These are phyloP conservation scores for Chaetorhynchus papuensis DNA, from an alignment of 2,113 vertebrate species.

Conservation along the genomic window DNA sequence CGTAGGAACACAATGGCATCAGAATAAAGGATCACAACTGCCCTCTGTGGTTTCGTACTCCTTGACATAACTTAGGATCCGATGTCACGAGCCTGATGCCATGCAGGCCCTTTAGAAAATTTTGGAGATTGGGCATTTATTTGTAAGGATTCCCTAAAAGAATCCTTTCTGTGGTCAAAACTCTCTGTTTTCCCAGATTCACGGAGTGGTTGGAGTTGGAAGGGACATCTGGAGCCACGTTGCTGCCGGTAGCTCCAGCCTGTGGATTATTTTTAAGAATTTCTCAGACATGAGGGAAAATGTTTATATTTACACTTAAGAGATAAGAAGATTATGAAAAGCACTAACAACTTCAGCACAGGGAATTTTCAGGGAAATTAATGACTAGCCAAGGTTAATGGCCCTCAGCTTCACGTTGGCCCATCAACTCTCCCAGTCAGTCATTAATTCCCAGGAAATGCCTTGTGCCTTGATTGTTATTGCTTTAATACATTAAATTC, in stretches of 20 bases:
- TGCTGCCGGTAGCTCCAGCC: background rate
- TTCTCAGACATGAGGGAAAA: background rate
- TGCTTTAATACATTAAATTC: slow-evolving; percentile 73
- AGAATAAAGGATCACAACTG: background rate
- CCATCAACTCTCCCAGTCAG: slow-evolving; percentile 64
- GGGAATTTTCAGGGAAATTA: slow-evolving; percentile 67
- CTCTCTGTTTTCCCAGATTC: background rate
- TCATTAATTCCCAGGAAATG: slow-evolving; percentile 73
- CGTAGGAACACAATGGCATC: background rate
- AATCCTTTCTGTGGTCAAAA: background rate
- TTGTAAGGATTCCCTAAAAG: background rate
- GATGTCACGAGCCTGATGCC: background rate
- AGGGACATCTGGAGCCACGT: background rate
- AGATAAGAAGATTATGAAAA: slow-evolving; percentile 58
- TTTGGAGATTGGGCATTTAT: background rate
- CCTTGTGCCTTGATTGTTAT: slow-evolving; percentile 58
- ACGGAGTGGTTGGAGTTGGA: background rate
- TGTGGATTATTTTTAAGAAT: background rate
- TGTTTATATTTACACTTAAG: slow-evolving; percentile 23
- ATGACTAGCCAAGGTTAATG: slow-evolving; percentile 66
- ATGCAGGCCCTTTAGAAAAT: background rate
- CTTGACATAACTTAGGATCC: background rate
- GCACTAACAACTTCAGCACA: slow-evolving; percentile 43
- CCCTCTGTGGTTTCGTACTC: background rate
- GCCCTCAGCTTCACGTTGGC: slow-evolving; percentile 55